These are phyloP conservation scores for Ditylenchus dipsaci DNA, from an alignment of 1,140 invertebrate species.

Conservation along the genomic window DNA sequence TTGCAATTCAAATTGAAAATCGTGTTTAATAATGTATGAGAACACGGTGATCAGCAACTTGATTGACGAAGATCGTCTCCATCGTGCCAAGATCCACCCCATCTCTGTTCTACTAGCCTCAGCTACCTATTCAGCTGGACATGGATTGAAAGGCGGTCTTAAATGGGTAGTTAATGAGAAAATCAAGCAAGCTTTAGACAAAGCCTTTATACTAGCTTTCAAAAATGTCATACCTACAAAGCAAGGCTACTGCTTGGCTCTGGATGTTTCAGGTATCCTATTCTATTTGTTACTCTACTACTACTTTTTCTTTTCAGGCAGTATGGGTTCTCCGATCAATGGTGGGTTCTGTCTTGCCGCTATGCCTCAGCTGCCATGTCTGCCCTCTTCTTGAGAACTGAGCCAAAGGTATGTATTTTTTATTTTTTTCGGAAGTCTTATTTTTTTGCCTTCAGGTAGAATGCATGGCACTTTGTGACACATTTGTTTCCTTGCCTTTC, in stretches of 20 bases:
- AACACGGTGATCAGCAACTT: constrained; percentile 60
- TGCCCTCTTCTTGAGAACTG: constrained; percentile 45
- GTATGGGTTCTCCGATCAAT: constrained; percentile 60
- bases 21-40: constrained; percentile 20
- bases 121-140: constrained; percentile 63
- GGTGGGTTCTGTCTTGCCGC: constrained; percentile 53
- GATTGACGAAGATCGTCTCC: constrained; percentile 59
- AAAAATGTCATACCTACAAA: constrained; percentile 63
- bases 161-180: constrained; percentile 51
- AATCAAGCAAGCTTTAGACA: constrained; percentile 57
- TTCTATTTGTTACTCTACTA: background rate
- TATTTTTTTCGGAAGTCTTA: too few relatives aligned
- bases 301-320: constrained; percentile 34
- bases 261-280: constrained; percentile 63
- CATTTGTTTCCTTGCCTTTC: constrained; percentile 39
- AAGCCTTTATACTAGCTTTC: constrained; percentile 57
- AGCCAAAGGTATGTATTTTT: constrained; percentile 24
- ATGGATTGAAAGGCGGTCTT: constrained; percentile 62
- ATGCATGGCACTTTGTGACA: constrained; percentile 40
- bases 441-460: constrained; percentile 40
- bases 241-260: constrained; percentile 64
- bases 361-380: constrained; percentile 58
- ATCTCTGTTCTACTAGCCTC: constrained; percentile 64
- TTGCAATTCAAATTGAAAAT: background rate
- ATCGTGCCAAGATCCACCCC: constrained; percentile 64